These are phyloP conservation scores for Cynopterus sphinx DNA, from an alignment of 2,797 vertebrate genomes.

Conservation along the genomic window DNA sequence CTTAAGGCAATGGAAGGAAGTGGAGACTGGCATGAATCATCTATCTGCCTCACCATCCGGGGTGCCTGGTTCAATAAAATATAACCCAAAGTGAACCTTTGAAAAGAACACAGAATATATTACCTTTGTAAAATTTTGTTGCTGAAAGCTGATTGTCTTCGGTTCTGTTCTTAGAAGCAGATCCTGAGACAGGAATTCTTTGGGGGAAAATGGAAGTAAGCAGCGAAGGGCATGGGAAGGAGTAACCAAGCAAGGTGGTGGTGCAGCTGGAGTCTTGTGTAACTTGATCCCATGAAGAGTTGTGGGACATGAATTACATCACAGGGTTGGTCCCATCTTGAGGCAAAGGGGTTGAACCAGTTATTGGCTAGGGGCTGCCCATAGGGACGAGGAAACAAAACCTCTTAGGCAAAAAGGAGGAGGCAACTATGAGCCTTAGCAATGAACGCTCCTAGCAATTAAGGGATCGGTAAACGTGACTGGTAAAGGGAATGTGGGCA, in stretches of 20 bases:
- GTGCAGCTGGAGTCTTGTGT: neutral
- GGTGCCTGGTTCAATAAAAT: neutral
- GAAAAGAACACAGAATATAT: neutral
- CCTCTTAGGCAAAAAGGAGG: neutral
- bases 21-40: neutral
- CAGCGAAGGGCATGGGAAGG: neutral
- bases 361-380: neutral
- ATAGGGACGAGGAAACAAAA: neutral
- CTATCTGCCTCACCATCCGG: neutral
- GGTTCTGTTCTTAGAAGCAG: neutral
- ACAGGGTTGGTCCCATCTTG: neutral
- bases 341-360: neutral
- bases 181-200: neutral
- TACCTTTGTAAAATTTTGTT: constrained; percentile 10
- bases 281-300: neutral
- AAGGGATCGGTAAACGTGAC: accelerated
- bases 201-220: neutral
- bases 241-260: neutral
- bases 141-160: neutral
- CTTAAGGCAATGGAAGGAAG: neutral
- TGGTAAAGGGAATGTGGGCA: neutral
- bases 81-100: neutral
- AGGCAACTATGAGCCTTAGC: neutral
- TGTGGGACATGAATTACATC: neutral
- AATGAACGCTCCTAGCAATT: neutral